Percentiles rank a stretch among this genome's conserved stretches.
Evolutionary conservation across 2,113 vertebrate species (phyloP).

Genomic region (Phoenicopterus ruber): DNA sequence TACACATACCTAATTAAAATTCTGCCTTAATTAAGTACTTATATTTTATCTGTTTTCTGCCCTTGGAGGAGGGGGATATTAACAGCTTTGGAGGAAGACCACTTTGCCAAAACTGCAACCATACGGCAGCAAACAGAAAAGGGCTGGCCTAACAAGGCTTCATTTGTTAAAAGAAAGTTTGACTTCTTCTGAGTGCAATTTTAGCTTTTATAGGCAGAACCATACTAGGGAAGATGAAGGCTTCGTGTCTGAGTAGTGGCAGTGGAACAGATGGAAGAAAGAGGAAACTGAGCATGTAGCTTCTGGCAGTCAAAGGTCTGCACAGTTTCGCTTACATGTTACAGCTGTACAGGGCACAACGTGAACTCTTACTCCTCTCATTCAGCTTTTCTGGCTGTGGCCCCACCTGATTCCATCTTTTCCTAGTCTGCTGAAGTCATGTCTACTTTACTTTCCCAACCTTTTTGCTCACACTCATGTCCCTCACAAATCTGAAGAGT

Average conservation of each 20-base stretch:
- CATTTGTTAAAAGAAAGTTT: conserved; percentile 3
- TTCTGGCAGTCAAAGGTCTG: background rate
- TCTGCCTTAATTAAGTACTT: conserved; percentile 59
- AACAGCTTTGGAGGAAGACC: conserved; percentile 53
- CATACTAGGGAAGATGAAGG: background rate
- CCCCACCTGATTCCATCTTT: background rate
- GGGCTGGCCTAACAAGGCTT: background rate
- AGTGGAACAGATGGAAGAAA: background rate
- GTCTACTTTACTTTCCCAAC: background rate
- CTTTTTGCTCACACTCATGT: background rate
- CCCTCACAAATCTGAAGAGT: background rate
- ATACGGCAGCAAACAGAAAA: conserved; percentile 51
- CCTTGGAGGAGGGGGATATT: conserved; percentile 36
- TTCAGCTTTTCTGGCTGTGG: background rate
- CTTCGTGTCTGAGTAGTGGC: background rate
- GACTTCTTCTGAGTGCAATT: background rate
- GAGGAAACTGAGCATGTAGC: background rate
- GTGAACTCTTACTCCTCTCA: background rate
- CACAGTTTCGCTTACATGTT: background rate
- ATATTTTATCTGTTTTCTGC: conserved; percentile 54
- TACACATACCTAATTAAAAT: conserved; percentile 63
- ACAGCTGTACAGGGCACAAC: background rate
- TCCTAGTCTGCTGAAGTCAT: background rate
- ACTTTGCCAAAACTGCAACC: conserved; percentile 53
- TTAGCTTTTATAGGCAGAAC: background rate